phyloP scores from a whole-genome alignment of 2,888 invertebrate genomes.

The Aphodius sticticus region DNA sequence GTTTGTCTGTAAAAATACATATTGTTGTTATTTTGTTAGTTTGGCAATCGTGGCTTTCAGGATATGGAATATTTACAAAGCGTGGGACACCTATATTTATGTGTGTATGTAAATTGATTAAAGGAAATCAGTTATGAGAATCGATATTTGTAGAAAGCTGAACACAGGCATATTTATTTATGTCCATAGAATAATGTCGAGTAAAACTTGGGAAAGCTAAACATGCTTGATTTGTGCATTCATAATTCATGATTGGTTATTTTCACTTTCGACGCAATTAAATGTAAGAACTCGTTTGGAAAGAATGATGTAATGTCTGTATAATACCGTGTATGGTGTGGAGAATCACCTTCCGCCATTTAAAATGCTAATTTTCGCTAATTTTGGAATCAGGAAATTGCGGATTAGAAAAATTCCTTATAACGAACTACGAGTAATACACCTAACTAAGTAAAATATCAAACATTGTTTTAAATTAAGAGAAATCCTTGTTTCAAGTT shows the following conservation, averaged over 20 bases:
- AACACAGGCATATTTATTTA: background rate
- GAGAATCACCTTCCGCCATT: background rate
- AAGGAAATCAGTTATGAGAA: background rate
- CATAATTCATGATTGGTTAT: background rate
- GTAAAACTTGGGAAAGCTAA: background rate
- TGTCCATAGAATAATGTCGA: background rate
- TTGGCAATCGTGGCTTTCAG: too few species aligned
- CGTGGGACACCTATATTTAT: background rate
- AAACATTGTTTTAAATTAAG: too few species aligned
- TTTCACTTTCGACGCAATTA: background rate
- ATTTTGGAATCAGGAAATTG: background rate
- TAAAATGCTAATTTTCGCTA: background rate
- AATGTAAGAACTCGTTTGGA: background rate
- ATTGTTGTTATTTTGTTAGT: background rate
- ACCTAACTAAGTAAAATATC: background rate
- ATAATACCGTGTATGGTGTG: background rate
- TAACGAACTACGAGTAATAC: background rate
- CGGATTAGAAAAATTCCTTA: background rate
- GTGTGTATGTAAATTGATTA: background rate
- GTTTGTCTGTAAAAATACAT: background rate
- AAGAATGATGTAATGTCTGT: background rate
- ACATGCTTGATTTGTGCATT: conserved; percentile 4
- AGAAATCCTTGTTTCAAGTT: too few species aligned
- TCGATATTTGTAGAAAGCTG: background rate
- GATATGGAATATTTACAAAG: background rate